Evolutionary conservation across 2,888 invertebrate genomes (phyloP).

Genomic region (Oegoconia quadripuncta): DNA sequence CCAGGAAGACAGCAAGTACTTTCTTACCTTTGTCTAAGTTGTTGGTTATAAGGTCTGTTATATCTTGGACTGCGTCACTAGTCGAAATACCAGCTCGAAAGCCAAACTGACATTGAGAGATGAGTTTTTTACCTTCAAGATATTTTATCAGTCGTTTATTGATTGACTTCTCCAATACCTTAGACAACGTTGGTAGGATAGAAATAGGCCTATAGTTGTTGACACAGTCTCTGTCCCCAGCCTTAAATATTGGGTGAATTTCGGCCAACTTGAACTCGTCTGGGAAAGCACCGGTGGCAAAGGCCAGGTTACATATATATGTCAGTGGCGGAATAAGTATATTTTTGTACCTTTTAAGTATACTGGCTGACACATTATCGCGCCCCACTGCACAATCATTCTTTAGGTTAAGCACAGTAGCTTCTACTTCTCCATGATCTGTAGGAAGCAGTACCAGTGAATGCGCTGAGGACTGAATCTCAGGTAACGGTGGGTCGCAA

Average conservation of each 20-base stretch:
- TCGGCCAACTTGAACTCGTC: neutral
- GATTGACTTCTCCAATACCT: no score
- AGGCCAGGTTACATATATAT: neutral
- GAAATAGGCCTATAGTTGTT: no score
- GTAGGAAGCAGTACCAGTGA: neutral
- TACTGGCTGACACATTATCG: neutral
- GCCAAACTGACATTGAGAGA: no score
- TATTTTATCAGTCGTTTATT: no score
- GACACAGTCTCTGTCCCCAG: no score
- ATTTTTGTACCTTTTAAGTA: neutral
- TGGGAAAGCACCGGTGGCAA: neutral
- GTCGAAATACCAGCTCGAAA: no score
- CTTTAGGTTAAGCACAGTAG: neutral
- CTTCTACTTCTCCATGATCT: neutral
- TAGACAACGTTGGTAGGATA: no score
- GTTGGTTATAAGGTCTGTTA: no score
- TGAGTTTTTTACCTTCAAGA: no score
- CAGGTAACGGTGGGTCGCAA: neutral
- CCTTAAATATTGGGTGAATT: neutral
- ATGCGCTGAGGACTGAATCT: neutral
- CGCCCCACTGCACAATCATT: neutral
- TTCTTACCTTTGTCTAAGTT: no score
- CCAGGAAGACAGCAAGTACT: no score
- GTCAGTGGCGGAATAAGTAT: neutral
- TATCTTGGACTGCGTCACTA: no score